Evolutionary conservation across 2,888 invertebrate genomes (phyloP).

Genomic region (Psylliodes chrysocephalus): DNA sequence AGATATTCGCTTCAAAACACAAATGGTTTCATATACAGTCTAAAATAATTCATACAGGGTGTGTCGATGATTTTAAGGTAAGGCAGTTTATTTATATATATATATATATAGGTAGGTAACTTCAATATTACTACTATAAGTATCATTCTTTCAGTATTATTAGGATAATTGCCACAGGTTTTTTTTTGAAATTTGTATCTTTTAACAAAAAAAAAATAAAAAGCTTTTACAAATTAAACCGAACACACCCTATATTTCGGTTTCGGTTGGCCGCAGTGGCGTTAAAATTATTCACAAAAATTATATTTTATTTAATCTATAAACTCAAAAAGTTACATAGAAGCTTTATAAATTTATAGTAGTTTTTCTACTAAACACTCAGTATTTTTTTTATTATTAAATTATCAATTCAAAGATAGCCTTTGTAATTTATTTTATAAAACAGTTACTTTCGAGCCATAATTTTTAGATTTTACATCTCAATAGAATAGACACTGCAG

Average conservation of each 20-base stretch:
- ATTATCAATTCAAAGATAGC: constrained; percentile 25
- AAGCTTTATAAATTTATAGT: constrained; percentile 14
- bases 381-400: constrained; percentile 27
- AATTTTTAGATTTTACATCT: neutral
- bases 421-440: neutral
- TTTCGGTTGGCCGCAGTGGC: constrained; percentile 5
- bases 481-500: too few species aligned
- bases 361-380: constrained; percentile 24
- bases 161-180: too few species aligned
- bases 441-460: neutral
- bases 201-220: too few species aligned
- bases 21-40: constrained; percentile 8
- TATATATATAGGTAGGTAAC: too few species aligned
- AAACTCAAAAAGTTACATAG: constrained; percentile 12
- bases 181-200: too few species aligned
- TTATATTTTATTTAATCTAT: constrained; percentile 7
- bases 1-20: constrained; percentile 2
- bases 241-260: constrained; percentile 6
- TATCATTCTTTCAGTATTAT: too few species aligned
- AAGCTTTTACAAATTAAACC: too few species aligned
- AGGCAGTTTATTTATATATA: neutral
- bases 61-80: neutral
- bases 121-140: too few species aligned
- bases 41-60: constrained; percentile 10
- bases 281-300: constrained; percentile 12